phyloP scores from a whole-genome alignment of 2,797 vertebrate genomes.

The Harpagifer antarcticus region DNA sequence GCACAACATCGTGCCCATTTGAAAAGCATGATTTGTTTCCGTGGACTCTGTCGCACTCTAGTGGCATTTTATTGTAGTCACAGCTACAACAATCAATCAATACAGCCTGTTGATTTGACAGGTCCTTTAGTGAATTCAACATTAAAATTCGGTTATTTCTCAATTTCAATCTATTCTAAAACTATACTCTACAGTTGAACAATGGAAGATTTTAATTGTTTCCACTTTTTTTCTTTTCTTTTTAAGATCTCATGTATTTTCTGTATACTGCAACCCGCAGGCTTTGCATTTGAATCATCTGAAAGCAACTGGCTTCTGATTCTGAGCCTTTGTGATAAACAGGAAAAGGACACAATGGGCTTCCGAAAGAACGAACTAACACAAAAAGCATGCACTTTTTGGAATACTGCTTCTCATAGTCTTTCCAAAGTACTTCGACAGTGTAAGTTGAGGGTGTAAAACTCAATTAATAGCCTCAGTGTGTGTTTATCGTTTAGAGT shows the following conservation, averaged over 20 bases:
- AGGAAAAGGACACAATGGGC: neutral
- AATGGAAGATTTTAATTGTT: fast-evolving
- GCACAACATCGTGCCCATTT: neutral
- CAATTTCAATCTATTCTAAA: neutral
- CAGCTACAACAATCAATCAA: neutral
- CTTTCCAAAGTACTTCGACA: neutral
- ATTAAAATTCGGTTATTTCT: neutral
- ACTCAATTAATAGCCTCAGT: neutral
- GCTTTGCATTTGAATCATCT: neutral
- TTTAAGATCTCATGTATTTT: neutral
- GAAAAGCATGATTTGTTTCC: neutral
- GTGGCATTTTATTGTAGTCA: slow-evolving; percentile 29
- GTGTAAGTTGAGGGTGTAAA: neutral
- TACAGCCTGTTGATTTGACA: slow-evolving; percentile 5
- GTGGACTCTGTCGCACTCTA: slow-evolving; percentile 71
- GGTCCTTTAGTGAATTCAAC: neutral
- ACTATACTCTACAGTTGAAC: neutral
- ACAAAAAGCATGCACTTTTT: neutral
- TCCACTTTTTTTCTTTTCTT: neutral
- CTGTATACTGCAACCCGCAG: neutral
- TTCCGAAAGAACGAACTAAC: neutral
- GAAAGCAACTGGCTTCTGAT: neutral
- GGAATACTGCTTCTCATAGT: neutral
- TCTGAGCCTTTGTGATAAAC: neutral
- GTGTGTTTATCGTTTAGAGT: neutral